These are phyloP conservation scores for Drosophila affinis DNA, from an alignment of 2,888 invertebrate species.

Conservation along the genomic window DNA sequence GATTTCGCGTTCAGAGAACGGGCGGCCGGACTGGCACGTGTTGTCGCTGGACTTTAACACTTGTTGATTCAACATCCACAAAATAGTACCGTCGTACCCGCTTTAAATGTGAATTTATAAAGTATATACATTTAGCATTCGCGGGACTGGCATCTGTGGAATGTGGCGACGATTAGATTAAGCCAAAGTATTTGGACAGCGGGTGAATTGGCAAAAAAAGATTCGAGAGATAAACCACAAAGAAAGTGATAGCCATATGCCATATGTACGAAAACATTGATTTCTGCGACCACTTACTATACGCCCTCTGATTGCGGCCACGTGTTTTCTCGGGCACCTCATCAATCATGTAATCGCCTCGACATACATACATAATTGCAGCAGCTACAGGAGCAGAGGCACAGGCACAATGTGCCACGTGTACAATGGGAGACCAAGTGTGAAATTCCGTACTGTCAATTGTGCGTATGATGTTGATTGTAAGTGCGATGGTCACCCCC, in stretches of 20 bases:
- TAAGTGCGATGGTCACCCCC: neutral
- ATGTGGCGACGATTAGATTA: slow-evolving; percentile 69
- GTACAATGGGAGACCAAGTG: slow-evolving; percentile 57
- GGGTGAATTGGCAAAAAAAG: slow-evolving; percentile 37
- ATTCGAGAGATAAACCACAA: slow-evolving; percentile 39
- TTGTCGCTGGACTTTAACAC: slow-evolving; percentile 47
- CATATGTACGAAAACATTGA: neutral
- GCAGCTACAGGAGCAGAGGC: slow-evolving; percentile 52
- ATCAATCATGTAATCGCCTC: slow-evolving; percentile 69
- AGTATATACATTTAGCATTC: slow-evolving; percentile 7
- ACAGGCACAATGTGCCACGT: slow-evolving; percentile 49
- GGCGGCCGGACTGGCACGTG: slow-evolving; percentile 46
- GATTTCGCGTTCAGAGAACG: slow-evolving; percentile 16
- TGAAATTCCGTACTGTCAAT: slow-evolving; percentile 70
- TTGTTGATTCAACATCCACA: slow-evolving; percentile 47
- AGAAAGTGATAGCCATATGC: slow-evolving; percentile 22
- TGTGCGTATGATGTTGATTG: slow-evolving; percentile 54
- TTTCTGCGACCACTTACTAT: neutral
- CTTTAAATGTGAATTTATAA: neutral
- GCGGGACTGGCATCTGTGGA: slow-evolving; percentile 57
- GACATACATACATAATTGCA: slow-evolving; percentile 29
- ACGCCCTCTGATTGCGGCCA: slow-evolving; percentile 52
- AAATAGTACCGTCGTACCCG: neutral
- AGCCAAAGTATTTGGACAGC: slow-evolving; percentile 27
- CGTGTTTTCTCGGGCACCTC: slow-evolving; percentile 54